Evolutionary conservation across 2,113 vertebrate species (phyloP).

Genomic region (Lathamus discolor): DNA sequence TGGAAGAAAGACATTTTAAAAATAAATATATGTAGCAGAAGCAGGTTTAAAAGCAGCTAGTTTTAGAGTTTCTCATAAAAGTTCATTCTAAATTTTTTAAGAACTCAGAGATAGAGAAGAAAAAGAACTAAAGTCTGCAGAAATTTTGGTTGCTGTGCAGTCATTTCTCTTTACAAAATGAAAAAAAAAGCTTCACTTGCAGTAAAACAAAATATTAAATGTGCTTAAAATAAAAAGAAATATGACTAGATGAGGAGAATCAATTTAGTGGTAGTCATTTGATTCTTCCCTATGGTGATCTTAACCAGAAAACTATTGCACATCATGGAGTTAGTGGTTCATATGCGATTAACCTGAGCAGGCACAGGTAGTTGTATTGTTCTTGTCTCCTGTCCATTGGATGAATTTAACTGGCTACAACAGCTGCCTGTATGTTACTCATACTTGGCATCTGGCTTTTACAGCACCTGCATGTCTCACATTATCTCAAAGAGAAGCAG

Average conservation of each 20-base stretch:
- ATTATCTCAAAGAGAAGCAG: not conserved
- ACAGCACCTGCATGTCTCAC: not conserved
- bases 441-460: not conserved
- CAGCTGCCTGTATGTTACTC: not conserved
- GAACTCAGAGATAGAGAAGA: not conserved
- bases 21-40: not conserved
- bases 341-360: not conserved
- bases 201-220: not conserved
- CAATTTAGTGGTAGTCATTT: not conserved
- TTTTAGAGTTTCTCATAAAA: not conserved
- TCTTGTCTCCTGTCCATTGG: not conserved
- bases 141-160: not conserved
- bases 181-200: not conserved
- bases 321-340: not conserved
- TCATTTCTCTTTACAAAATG: not conserved
- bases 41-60: not conserved
- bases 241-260: not conserved
- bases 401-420: not conserved
- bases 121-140: not conserved
- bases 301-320: not conserved
- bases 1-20: not conserved
- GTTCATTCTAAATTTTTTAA: not conserved
- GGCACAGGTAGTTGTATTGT: not conserved
- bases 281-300: not conserved
- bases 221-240: not conserved